Base-by-base conservation (phyloP, 2,113 vertebrate species). In the Marmota flaviventris region DNA sequence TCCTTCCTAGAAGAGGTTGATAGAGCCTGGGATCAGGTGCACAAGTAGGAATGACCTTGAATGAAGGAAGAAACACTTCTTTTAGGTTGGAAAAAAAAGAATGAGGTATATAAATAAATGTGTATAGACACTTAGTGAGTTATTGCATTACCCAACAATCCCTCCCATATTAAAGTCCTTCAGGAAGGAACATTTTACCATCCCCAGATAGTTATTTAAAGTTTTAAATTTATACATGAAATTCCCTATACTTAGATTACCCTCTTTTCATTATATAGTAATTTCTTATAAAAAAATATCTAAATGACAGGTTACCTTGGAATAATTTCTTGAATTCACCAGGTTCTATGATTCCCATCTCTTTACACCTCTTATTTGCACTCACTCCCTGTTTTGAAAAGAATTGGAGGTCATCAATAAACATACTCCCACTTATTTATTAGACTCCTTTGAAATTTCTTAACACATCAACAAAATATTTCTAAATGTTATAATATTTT, bases 401-500 rank as follows among this genome's bases (percentile, higher is more conserved):
- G 29, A 85, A 24, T 85, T 90, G 20, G 29, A 87, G 24, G 3
- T 39, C 12, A 9, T 17, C 42, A 17, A 70, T 45, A 84, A 95
- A 72, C 17, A 87, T 22, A 7, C 29, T 65, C 65, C 18, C 34
- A 77, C 18, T 83, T 90, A 56, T 42, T 37, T 93, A 56, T 51
- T 85, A 77, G 78, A 51, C 25, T 63, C 14, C 1, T 91, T 94
- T 88, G 65, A 85, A 92, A 92, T 37, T 42, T 2, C 7, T 76
- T 92, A 77, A 16, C 37, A 72, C 69, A 56, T 53, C 48, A 65
- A 58, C 10, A 90, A 93, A 89, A 37, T 85, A 81, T 88, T 96
- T 87, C 76, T 37, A 83, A 95, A 67, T 95, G 12, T 84, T 85
- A 70, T 53, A 81, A 29, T 67, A 85, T 86, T 92, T 85, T 91